Evolutionary conservation across 2,113 vertebrate species (phyloP), one percentile per base, ranked within the genome.

Genomic region (Anarrhichthys ocellatus): DNA sequence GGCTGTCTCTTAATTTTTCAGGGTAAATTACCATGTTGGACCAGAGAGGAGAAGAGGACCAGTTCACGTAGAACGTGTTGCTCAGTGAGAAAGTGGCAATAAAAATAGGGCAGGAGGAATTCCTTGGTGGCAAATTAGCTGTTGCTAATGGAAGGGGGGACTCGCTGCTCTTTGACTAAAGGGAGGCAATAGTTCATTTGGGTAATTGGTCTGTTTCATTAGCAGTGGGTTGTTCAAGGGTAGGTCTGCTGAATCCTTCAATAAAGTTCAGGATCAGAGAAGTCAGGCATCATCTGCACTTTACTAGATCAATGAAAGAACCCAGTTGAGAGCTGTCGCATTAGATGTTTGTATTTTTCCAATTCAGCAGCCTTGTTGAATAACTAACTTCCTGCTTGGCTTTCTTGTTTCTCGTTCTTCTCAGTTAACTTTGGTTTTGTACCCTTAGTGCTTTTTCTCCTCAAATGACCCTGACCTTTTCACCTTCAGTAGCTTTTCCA

Each of bases 181-280:
- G 88, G 72, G 88, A 93, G 78, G 89, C 79, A 82, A 83, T 85
- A 76, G 88, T 90, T 94, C 87, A 92, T 91, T 90, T 92, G 85
- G 87, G 87, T 90, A 91, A 89, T 85, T 86, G 88, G 82, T 82
- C 80, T 80, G 75, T 87, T 85, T 90, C 86, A 91, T 92, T 91
- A 91, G 85, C 72, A 63, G 36, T 78, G 91, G 90, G 88, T 73
- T 86, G 81, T 86, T 93, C 83, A 78, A 92, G 82, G 82, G 71
- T 50, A 86, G 79, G 73, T 34, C 74, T 40, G 71, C 72, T 54
- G 52, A 84, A 79, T 69, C 61, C 75, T 72, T 81, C 62, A 84
- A 75, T 75, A 66, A 81, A 82, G 46, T 40, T n/a, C 59, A n/a
- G 42, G 32, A 77, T 89, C 75, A 82, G 87, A 79, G 72, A 62